Base-by-base conservation (phyloP, 2,888 invertebrate species). In the Seira musarum region DNA sequence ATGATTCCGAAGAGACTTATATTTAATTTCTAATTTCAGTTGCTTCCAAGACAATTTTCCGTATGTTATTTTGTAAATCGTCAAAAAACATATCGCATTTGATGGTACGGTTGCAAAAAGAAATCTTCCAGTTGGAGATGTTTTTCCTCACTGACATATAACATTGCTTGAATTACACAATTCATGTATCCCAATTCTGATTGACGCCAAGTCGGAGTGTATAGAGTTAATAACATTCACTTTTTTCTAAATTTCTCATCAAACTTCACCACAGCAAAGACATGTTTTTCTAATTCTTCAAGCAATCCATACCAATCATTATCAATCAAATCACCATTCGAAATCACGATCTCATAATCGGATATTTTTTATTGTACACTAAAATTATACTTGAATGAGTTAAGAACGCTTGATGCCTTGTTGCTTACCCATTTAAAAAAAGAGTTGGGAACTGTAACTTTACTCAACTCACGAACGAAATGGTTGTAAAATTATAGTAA, bases 341-440 rank as follows among this genome's bases (percentile, higher is more conserved):
- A n/a, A n/a, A 30, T 30, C 30, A 30, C 8, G 2, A 30, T 30
- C 8, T 8, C 2, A 30, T 5, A 30, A 8, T 30, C 30, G 53
- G 53, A 53, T 30, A 30, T 30, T 30, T 53, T 53, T 53, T 53
- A 15, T 30, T 53, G 53, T 53, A 53, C 53, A 53, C 53, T 30
- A 8, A 30, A 30, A 5, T 30, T 8, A 30, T 5, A 30, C 2
- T 30, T 8, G 3, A 30, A 30, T 30, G 30, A 30, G 8, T 30
- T 53, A 53, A 53, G 24, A 49, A 68, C 53, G 57, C 68, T 25
- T 21, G 67, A 66, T 79, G 79, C 79, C 72, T 79, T 80, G 74
- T 80, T 80, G 80, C 80, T 80, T 80, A 64, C 80, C 80, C 79
- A 79, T 73, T 71, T 15, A 17, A 3, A 3, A 53, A 17, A 53